Percentiles rank a stretch among this genome's conserved stretches.
These are phyloP conservation scores for Lepidotrigona ventralis DNA, from an alignment of 1,140 invertebrate species.

Conservation along the genomic window DNA sequence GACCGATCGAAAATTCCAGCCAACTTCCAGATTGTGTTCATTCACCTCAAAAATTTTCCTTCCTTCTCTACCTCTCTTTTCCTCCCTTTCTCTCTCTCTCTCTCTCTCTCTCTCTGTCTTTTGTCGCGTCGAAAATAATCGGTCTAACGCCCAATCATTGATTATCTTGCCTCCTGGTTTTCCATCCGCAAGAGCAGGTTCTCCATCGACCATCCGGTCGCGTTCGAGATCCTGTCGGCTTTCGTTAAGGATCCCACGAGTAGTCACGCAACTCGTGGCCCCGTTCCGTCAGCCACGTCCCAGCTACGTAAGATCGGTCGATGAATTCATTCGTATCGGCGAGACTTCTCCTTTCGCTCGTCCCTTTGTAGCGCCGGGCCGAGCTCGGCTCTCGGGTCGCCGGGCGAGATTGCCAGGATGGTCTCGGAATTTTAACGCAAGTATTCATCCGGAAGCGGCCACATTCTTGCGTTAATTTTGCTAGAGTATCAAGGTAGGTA, in stretches of 20 bases:
- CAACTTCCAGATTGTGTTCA: slow-evolving; percentile 56
- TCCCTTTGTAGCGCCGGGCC: background rate
- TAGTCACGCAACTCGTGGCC: slow-evolving; percentile 1
- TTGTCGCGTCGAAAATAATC: slow-evolving; percentile 47
- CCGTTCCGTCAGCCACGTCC: background rate
- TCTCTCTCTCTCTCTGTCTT: background rate
- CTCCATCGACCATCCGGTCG: background rate
- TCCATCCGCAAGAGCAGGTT: background rate
- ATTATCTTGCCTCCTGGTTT: background rate
- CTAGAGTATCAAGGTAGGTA: too few relatives aligned
- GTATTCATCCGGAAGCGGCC: background rate
- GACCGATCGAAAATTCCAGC: slow-evolving; percentile 60
- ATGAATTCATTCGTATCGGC: slow-evolving; percentile 7
- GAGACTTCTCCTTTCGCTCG: background rate
- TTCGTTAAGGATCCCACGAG: slow-evolving; percentile 13
- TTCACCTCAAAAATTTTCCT: slow-evolving; percentile 20
- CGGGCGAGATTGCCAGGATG: too few relatives aligned
- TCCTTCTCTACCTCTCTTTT: background rate
- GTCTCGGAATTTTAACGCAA: background rate
- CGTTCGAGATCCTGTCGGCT: background rate
- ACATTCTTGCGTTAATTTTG: background rate
- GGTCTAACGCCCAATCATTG: slow-evolving; percentile 17
- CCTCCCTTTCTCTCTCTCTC: background rate
- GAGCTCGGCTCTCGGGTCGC: too few relatives aligned
- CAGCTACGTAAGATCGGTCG: background rate